phyloP scores from a whole-genome alignment of 2,113 vertebrate species.

The Tursiops truncatus region DNA sequence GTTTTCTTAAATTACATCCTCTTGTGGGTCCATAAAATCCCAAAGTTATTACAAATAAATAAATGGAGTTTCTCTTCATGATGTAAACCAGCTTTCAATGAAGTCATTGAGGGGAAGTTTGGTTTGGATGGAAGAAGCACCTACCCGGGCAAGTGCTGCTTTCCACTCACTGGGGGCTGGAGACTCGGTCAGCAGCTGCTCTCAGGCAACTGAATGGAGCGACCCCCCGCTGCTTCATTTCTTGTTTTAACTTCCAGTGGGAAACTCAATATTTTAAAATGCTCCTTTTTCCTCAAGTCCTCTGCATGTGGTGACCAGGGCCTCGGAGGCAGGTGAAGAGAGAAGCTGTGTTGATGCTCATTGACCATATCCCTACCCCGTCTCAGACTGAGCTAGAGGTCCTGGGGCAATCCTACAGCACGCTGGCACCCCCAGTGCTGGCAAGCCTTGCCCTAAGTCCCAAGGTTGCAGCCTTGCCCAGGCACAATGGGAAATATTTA shows the following conservation, averaged over 20 bases:
- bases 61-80: constrained; percentile 84
- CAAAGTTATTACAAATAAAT: constrained; percentile 87
- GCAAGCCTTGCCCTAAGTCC: neutral
- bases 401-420: accelerated
- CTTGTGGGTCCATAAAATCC: constrained; percentile 84
- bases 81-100: constrained; percentile 88
- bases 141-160: constrained; percentile 74
- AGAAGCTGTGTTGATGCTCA: neutral
- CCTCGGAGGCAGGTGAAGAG: neutral
- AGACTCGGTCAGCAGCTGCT: constrained; percentile 82
- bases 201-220: constrained; percentile 77
- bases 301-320: constrained; percentile 5
- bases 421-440: neutral
- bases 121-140: constrained; percentile 84
- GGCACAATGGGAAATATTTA: neutral
- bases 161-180: constrained; percentile 73
- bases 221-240: constrained; percentile 79
- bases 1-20: constrained; percentile 88
- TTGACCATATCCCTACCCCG: neutral
- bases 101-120: constrained; percentile 87
- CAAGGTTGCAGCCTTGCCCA: neutral
- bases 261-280: constrained; percentile 79
- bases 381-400: neutral
- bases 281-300: constrained; percentile 39
- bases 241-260: constrained; percentile 84